Base-by-base conservation (phyloP, 2,888 invertebrate genomes). In the Morpho deidamia region DNA sequence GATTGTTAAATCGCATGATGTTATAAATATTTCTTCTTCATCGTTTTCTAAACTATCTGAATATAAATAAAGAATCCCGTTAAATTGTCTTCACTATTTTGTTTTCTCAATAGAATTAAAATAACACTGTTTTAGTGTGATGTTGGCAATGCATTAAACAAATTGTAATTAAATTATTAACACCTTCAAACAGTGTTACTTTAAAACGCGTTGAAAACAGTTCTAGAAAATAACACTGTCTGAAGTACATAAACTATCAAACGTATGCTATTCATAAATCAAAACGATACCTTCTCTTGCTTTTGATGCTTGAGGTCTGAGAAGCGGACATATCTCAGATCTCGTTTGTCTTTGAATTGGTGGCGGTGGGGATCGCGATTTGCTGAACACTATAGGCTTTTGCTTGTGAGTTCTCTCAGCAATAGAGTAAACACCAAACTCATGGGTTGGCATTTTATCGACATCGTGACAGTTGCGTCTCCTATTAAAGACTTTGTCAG, bases 391-490 rank as follows among this genome's bases (percentile, higher is more conserved):
- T n/a, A 75, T 50, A 1, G 78, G 74, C 49, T 67, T 63, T 54
- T 73, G 74, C 48, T 65, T 76, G 33, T 64, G 59, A 10, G 65
- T 62, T 59, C 76, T 83, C 59, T 81, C 81, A 35, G 75, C 69
- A 33, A 82, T 74, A 2, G 89, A 89, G 62, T 88, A 89, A 7
- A 89, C 65, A 7, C 89, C 89, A 58, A 65, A 86, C 37, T 78
- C 71, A 53, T 89, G 89, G 10, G 59, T 61, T 9, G 84, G 85
- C n/a, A 88, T 53, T 54, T 69, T 79, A 44, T 84, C 78, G 1
- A 70, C 58, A 44, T 89, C 78, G 58, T 78, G 77, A 61, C 69
- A 81, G 12, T 60, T 67, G 45, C 79, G 79, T 71, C 78, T 83
- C 71, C 89, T 89, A 72, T 56, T 58, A 67, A 60, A 74, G 68